Evolutionary conservation across 2,888 invertebrate genomes (phyloP).

Genomic region (Ornithoptera priamus): DNA sequence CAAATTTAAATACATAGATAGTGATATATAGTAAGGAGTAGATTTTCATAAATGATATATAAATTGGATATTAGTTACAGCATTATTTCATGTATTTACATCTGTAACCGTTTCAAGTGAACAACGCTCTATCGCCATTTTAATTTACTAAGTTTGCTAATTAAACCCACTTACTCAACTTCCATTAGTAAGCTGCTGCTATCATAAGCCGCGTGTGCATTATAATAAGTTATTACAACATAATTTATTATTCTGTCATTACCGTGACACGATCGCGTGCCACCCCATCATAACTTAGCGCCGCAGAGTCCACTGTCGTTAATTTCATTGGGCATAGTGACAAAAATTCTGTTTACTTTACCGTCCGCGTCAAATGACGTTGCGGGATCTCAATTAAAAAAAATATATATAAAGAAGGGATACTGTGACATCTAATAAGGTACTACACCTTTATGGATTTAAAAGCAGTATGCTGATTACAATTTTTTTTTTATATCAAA

Average conservation of each 20-base stretch:
- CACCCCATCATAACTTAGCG: conserved; percentile 68
- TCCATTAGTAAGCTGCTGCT: conserved; percentile 50
- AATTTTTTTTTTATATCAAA: no score
- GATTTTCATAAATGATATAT: no score
- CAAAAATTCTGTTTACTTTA: conserved; percentile 77
- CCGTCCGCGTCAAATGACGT: conserved; percentile 57
- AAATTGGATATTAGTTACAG: no score
- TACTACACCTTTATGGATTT: no score
- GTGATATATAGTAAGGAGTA: no score
- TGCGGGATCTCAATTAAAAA: conserved; percentile 48
- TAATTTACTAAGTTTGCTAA: conserved; percentile 70
- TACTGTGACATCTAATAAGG: neutral
- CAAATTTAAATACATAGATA: no score
- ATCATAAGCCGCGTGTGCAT: conserved; percentile 65
- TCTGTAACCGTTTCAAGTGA: neutral
- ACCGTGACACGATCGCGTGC: conserved; percentile 73
- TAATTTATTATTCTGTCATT: conserved; percentile 80
- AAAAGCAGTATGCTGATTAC: no score
- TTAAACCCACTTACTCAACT: conserved; percentile 58
- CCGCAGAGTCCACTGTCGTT: conserved; percentile 59
- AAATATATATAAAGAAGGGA: conserved; percentile 32
- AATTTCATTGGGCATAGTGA: conserved; percentile 77
- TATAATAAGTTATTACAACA: conserved; percentile 78
- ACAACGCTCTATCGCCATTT: conserved; percentile 34
- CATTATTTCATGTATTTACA: neutral